Conservation (phyloP, 2,113 vertebrate genomes). For the Aspidoscelis tigris region DNA sequence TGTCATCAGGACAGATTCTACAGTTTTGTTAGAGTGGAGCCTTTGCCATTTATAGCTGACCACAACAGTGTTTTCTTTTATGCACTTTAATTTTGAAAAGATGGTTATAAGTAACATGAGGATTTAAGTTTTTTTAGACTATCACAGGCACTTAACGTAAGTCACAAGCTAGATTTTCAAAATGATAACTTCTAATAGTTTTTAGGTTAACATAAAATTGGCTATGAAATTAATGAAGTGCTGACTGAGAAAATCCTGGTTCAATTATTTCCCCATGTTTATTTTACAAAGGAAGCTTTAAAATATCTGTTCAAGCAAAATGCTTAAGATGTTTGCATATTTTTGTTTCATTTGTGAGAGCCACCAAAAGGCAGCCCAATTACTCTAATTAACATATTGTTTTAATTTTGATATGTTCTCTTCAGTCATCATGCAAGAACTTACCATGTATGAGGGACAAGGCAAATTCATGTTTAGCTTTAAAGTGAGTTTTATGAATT, state of each 20-base stretch:
- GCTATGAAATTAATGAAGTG: slow-evolving; percentile 61
- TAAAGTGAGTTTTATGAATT: no score
- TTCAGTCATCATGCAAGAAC: neutral
- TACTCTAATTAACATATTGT: neutral
- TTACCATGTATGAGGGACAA: neutral
- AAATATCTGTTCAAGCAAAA: slow-evolving; percentile 33
- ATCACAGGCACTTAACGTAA: slow-evolving; percentile 73
- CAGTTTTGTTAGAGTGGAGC: neutral
- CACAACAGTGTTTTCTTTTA: slow-evolving; percentile 68
- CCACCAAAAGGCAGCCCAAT: neutral
- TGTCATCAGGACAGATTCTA: no score
- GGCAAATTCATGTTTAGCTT: no score
- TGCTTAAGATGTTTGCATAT: neutral
- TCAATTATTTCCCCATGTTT: slow-evolving; percentile 63
- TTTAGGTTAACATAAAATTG: slow-evolving; percentile 66
- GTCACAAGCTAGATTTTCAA: slow-evolving; percentile 72
- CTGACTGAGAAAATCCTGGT: slow-evolving; percentile 58
- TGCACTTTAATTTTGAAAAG: slow-evolving; percentile 68
- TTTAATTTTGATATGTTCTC: no score
- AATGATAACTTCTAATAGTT: slow-evolving; percentile 73
- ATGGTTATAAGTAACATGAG: slow-evolving; percentile 69
- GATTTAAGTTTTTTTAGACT: slow-evolving; percentile 73
- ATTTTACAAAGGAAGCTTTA: slow-evolving; percentile 65
- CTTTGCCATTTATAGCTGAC: slow-evolving; percentile 56
- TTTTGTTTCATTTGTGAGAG: neutral